Conservation (phyloP, 2,797 vertebrate genomes). For the Schizopygopsis pylzovi region DNA sequence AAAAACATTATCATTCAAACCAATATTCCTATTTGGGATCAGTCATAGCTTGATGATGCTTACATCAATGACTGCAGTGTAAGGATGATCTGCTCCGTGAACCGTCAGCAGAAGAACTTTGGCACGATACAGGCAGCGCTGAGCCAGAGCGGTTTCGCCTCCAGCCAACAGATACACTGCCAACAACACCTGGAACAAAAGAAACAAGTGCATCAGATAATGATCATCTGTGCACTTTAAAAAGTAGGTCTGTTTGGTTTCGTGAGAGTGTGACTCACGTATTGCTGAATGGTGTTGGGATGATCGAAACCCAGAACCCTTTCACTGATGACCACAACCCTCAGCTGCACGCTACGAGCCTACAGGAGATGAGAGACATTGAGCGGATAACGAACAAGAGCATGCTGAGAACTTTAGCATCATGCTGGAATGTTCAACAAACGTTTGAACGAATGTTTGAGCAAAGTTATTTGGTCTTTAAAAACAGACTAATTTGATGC, state of each 20-base stretch:
- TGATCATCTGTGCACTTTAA: background rate
- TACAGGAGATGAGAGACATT: slow-evolving; percentile 57
- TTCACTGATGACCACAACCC: slow-evolving; percentile 83
- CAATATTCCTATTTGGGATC: background rate
- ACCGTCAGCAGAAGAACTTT: slow-evolving; percentile 78
- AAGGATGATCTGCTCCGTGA: slow-evolving; percentile 84
- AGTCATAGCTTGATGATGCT: background rate
- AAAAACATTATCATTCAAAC: background rate
- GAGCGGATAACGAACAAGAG: background rate
- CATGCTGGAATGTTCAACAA: background rate
- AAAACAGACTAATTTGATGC: background rate
- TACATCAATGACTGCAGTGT: slow-evolving; percentile 81
- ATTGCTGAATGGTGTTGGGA: slow-evolving; percentile 83
- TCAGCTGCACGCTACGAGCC: slow-evolving; percentile 83
- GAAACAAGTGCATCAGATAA: background rate
- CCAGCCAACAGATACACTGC: slow-evolving; percentile 81
- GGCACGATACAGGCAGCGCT: slow-evolving; percentile 83
- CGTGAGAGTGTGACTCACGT: slow-evolving; percentile 74
- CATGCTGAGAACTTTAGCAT: background rate
- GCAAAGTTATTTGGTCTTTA: no score
- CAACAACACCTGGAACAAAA: slow-evolving; percentile 73
- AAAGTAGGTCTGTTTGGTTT: background rate
- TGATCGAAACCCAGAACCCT: slow-evolving; percentile 84
- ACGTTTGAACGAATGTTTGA: background rate
- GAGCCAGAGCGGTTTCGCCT: slow-evolving; percentile 78